A percentile compares a stretch with the other conserved stretches of the same genome.
Evolutionary conservation across 2,888 invertebrate genomes (phyloP).

Genomic region (Caenorhabditis macrosperma): DNA sequence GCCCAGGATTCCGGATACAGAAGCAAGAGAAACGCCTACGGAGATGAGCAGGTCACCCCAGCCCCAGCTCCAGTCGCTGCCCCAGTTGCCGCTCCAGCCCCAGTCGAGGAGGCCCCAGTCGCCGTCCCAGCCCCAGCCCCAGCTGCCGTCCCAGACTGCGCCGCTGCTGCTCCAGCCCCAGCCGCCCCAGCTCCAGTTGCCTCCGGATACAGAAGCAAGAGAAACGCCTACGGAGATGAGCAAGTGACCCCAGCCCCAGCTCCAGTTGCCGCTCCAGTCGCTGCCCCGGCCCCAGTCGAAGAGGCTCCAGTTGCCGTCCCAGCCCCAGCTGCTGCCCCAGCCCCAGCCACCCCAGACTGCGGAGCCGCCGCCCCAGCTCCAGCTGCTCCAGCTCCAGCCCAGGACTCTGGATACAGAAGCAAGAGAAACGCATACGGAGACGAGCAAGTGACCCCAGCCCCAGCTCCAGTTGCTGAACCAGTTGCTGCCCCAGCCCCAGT

Average conservation of each 20-base stretch:
- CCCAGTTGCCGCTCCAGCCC: conserved; percentile 39
- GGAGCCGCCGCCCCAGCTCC: conserved; percentile 47
- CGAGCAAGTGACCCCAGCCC: conserved; percentile 62
- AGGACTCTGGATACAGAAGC: too few relatives aligned
- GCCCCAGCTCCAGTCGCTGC: conserved; percentile 59
- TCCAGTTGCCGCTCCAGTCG: conserved; percentile 42
- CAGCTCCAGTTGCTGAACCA: conserved; percentile 43
- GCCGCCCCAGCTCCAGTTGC: conserved; percentile 52
- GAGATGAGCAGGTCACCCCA: conserved; percentile 67
- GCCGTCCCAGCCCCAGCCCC: conserved; percentile 47
- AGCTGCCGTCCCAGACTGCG: conserved; percentile 46
- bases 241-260: conserved; percentile 63
- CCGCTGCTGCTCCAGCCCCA: conserved; percentile 42
- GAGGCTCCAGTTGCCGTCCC: conserved; percentile 44
- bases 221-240: conserved; percentile 70
- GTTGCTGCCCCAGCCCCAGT: conserved; percentile 52
- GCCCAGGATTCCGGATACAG: conserved; percentile 57
- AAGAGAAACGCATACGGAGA: conserved; percentile 65
- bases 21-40: conserved; percentile 65
- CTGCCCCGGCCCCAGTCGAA: conserved; percentile 51
- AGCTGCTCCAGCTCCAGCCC: conserved; percentile 47
- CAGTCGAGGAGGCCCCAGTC: conserved; percentile 54
- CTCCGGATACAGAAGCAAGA: conserved; percentile 59
- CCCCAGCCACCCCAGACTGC: conserved; percentile 40
- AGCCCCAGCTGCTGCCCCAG: conserved; percentile 51